Evolutionary conservation across 2,888 invertebrate genomes (phyloP), one percentile per base, ranked within the genome.

Genomic region (Drosophila affinis): DNA sequence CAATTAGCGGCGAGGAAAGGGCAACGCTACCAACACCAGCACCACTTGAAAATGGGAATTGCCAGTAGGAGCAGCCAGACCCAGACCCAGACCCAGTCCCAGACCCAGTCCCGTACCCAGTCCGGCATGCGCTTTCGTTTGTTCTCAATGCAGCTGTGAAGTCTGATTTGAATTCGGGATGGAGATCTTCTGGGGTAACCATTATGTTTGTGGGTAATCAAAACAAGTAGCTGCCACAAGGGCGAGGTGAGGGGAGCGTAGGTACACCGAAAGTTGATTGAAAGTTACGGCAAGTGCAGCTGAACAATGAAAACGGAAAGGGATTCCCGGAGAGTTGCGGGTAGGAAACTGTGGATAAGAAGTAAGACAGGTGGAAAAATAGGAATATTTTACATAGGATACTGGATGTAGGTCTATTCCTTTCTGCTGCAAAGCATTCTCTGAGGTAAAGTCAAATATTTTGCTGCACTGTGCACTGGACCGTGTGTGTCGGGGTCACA

Each of bases 251-350:
- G n/a, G 10, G 58, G 32, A 21, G 34, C 27, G 75, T 75, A 59
- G 81, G 77, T 65, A 81, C 83, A 81, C 81, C 79, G 85, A 82
- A 82, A 82, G 82, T 82, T 85, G 85, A 82, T 82, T 85, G 82
- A 85, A 82, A 82, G 82, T 82, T 82, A 76, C 62, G 77, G 59
- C 56, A 72, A 71, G 69, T 81, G 80, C 76, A 70, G 71, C 32
- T 70, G 62, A 58, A 57, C 62, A 71, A 72, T 59, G 58, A 55
- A 70, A 56, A 56, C 45, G 24, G 48, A 69, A 74, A 65, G 64
- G 76, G 10, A 53, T 47, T 45, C 32, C 32, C 17, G 14, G 29
- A 29, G 21, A 27, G 24, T 29, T 21, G 3, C 21, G 21, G 18
- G 32, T 56, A 21, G 34, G 1, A 45, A 2, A 27, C 10, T 10